These are phyloP conservation scores for Gobio occitaniae DNA, from an alignment of 2,797 vertebrate genomes.

Conservation along the genomic window DNA sequence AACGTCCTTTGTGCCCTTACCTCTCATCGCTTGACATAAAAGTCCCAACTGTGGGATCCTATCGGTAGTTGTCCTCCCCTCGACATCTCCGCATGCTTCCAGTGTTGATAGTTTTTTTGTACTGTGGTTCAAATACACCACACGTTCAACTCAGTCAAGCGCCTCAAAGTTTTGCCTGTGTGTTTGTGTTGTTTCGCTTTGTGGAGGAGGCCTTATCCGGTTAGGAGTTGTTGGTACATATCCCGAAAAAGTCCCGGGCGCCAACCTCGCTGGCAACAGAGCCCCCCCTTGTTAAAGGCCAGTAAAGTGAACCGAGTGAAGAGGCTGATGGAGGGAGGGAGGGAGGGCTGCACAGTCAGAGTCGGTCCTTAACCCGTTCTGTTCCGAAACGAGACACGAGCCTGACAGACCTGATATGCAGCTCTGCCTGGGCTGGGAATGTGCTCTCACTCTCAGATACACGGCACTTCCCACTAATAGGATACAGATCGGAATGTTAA, in stretches of 20 bases:
- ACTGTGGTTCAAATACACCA: constrained; percentile 2
- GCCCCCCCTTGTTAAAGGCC: constrained; percentile 57
- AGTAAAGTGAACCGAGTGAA: constrained; percentile 65
- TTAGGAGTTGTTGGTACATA: background rate
- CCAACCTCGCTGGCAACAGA: constrained; percentile 64
- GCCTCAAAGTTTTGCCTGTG: background rate
- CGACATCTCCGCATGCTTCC: constrained; percentile 68
- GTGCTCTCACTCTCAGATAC: background rate
- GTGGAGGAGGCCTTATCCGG: constrained; percentile 10
- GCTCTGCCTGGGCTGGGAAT: background rate
- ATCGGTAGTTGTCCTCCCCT: constrained; percentile 68
- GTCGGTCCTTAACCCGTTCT: constrained; percentile 74
- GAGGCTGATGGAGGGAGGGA: constrained; percentile 42
- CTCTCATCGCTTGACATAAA: constrained; percentile 73
- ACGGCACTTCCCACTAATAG: background rate
- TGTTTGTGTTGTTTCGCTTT: background rate
- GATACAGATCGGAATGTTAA: background rate
- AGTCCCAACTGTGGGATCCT: constrained; percentile 72
- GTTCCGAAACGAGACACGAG: constrained; percentile 46
- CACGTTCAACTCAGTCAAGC: background rate
- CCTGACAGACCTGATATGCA: constrained; percentile 37
- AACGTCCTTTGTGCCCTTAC: constrained; percentile 68
- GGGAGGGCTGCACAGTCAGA: constrained; percentile 75
- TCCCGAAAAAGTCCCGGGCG: constrained; percentile 33
- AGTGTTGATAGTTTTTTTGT: constrained; percentile 1